phyloP scores from a whole-genome alignment of 2,888 invertebrate genomes.

The Drosophila birchii region DNA sequence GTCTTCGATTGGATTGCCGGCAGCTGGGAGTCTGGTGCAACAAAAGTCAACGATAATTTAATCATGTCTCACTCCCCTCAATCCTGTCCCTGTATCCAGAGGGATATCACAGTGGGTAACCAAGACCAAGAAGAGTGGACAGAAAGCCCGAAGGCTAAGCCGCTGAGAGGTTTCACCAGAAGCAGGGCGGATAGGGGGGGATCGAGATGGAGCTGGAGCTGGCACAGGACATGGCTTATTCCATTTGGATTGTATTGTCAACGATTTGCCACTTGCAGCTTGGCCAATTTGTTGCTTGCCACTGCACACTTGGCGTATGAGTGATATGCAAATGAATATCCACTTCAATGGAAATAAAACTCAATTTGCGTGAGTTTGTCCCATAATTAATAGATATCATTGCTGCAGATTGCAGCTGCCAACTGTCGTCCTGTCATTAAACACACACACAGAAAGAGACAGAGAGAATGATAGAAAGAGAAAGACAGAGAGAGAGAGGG shows the following conservation, averaged over 20 bases:
- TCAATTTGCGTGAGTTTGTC: slow-evolving; percentile 40
- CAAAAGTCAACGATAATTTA: slow-evolving; percentile 48
- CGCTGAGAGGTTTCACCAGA: slow-evolving; percentile 18
- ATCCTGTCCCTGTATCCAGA: too few relatives aligned
- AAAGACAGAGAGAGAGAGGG: not conserved
- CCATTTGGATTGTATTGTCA: slow-evolving; percentile 39
- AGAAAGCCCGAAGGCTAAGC: slow-evolving; percentile 39
- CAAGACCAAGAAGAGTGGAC: slow-evolving; percentile 23
- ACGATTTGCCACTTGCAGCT: slow-evolving; percentile 40
- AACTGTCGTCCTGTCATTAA: slow-evolving; percentile 25
- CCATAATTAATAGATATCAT: slow-evolving; percentile 48
- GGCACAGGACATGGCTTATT: slow-evolving; percentile 17
- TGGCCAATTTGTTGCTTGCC: slow-evolving; percentile 16
- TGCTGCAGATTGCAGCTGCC: slow-evolving; percentile 40
- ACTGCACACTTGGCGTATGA: slow-evolving; percentile 30
- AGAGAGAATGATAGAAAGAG: not conserved
- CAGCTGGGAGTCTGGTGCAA: slow-evolving; percentile 20
- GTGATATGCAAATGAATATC: slow-evolving; percentile 40
- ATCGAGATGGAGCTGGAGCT: not conserved
- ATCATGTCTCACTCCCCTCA: slow-evolving; percentile 26
- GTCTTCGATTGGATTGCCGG: slow-evolving; percentile 39
- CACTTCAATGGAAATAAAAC: slow-evolving; percentile 37
- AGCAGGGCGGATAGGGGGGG: too few relatives aligned
- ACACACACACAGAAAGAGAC: slow-evolving; percentile 3
- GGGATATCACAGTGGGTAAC: slow-evolving; percentile 18